phyloP scores from a whole-genome alignment of 2,113 vertebrate genomes.

The Trogon melanurus region DNA sequence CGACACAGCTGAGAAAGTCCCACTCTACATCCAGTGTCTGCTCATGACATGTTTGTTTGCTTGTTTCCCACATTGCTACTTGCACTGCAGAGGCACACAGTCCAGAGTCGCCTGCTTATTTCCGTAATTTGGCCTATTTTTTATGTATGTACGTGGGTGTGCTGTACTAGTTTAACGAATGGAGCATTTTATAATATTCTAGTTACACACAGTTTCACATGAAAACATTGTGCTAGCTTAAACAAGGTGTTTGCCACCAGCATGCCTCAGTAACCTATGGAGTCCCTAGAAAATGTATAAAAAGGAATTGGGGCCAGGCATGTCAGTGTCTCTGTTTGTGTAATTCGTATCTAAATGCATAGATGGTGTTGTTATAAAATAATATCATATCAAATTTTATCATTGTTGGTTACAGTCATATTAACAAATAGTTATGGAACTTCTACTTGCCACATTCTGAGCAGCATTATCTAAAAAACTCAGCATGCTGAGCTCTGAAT shows the following conservation, averaged over 20 bases:
- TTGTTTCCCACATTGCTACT: background rate
- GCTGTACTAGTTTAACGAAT: background rate
- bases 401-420: background rate
- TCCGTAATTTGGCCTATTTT: background rate
- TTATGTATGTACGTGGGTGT: background rate
- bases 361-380: background rate
- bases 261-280: background rate
- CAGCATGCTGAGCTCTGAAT: background rate
- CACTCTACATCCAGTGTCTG: background rate
- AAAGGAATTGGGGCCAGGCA: background rate
- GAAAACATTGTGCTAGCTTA: background rate
- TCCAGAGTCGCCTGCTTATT: background rate
- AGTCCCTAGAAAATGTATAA: background rate
- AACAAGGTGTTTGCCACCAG: background rate
- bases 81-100: background rate
- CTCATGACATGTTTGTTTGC: fast-evolving
- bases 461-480: background rate
- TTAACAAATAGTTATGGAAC: background rate
- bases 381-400: background rate
- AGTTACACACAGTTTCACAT: background rate
- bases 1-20: background rate
- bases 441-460: background rate
- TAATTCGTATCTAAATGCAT: background rate
- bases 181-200: background rate
- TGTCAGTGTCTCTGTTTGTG: background rate